Evolutionary conservation across 2,113 vertebrate genomes (phyloP).

Genomic region (human (Homo sapiens)): GRCh38 chr21:18925001-18925500

Average conservation of each 20-base stretch:
- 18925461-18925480: neutral
- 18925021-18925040: conserved; percentile 88
- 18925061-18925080: conserved; percentile 89
- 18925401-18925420: neutral
- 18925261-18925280: neutral
- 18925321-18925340: neutral
- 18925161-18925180: conserved; percentile 89
- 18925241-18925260: conserved; percentile 81
- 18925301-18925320: neutral
- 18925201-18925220: conserved; percentile 90
- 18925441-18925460: neutral
- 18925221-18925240: conserved; percentile 89
- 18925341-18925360: neutral
- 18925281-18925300: neutral
- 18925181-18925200: conserved; percentile 90
- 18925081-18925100: conserved; percentile 90
- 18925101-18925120: conserved; percentile 90
- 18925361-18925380: neutral
- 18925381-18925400: neutral
- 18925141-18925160: conserved; percentile 89
- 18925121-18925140: conserved; percentile 91
- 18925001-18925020: conserved; percentile 79
- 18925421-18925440: neutral
- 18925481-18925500: neutral
- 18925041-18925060: conserved; percentile 88